phyloP scores from a whole-genome alignment of 2,797 vertebrate species.

The Menidia menidia region DNA sequence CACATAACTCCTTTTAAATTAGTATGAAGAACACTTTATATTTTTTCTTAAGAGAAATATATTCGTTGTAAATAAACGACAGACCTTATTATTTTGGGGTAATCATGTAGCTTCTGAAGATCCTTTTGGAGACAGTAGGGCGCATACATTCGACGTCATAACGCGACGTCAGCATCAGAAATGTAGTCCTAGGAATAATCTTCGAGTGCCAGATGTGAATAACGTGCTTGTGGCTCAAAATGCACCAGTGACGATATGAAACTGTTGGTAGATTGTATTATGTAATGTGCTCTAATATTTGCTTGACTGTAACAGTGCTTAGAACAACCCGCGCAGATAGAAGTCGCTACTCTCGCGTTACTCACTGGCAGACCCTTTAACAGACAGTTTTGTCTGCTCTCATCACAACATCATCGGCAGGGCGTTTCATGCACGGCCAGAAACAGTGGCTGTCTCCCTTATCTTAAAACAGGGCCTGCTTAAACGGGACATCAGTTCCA shows the following conservation, averaged over 20 bases:
- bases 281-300: neutral
- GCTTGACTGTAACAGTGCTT: neutral
- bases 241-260: fast-evolving
- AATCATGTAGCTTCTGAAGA: slow-evolving; percentile 62
- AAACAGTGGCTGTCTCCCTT: slow-evolving; percentile 19
- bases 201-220: fast-evolving
- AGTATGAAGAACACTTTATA: neutral
- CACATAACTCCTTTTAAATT: fast-evolving
- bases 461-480: slow-evolving; percentile 41
- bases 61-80: slow-evolving; percentile 23
- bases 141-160: slow-evolving; percentile 64
- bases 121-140: slow-evolving; percentile 38
- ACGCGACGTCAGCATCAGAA: slow-evolving; percentile 39
- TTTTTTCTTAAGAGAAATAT: neutral
- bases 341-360: slow-evolving; percentile 62
- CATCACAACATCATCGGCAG: slow-evolving; percentile 73
- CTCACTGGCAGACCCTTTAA: slow-evolving; percentile 29
- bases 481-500: slow-evolving; percentile 55
- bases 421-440: slow-evolving; percentile 66
- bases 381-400: slow-evolving; percentile 56
- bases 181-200: slow-evolving; percentile 51
- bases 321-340: slow-evolving; percentile 9
- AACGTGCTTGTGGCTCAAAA: neutral
- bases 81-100: slow-evolving; percentile 68
- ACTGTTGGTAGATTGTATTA: no score